Base-by-base conservation (phyloP, 2,888 invertebrate genomes). In the Acronicta aceris region DNA sequence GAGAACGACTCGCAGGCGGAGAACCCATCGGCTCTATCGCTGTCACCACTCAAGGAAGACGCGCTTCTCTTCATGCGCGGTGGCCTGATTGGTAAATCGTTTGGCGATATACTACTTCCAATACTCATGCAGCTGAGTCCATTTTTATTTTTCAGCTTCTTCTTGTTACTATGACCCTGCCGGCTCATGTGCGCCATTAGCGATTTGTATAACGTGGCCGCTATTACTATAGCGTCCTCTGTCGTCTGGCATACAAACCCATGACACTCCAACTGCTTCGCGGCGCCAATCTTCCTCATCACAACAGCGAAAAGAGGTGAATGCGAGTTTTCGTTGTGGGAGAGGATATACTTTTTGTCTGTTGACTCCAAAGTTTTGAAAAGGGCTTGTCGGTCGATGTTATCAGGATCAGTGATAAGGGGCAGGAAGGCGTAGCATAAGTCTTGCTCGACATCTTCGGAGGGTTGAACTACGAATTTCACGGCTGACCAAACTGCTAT, bases 401-500 rank as follows among this genome's bases (percentile, higher is more conserved):
- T 96, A 79, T 97, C 97, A 2, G 97, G 97, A 89, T 98, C 97
- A 46, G 97, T 97, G 66, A 97, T 97, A 12, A 98, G 91, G 4
- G 98, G 98, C 70, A 98, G 91, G 86, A 98, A 98, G 38, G 98
- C 98, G 85, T 96, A 97, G 80, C 95, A 95, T 27, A 95, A 83
- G 30, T 95, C 95, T 51, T 85, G 89, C 5, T 94, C 91, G 45
- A 95, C 95, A 56, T 95, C 95, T 70, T 95, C 95, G 27, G 94
- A 90, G 13, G 95, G 92, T 67, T 97, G 96, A 17, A 97, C 95
- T 8, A 97, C 96, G 85, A 98, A 97, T 88, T 98, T 97, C 2
- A 98, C 97, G 0, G 98, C 98, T 16, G 98, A 98, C 98, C 98
- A 98, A 2, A 98, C 98, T 1, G 98, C 98, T 88, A 98, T 98